phyloP scores from a whole-genome alignment of 1,140 invertebrate species.

The Drosophila rhopaloa region DNA sequence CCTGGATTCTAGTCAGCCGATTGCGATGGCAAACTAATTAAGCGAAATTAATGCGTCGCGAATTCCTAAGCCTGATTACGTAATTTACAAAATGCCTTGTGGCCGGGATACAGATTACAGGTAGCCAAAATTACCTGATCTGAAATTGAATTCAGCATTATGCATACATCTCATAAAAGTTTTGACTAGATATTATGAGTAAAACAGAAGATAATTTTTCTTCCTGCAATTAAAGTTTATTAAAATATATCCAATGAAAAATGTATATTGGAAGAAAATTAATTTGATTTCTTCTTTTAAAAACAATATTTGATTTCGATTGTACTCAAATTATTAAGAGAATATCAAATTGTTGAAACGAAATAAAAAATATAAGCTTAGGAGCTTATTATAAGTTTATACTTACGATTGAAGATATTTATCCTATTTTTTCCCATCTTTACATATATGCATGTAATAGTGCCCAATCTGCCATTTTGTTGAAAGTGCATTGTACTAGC shows the following conservation, averaged over 20 bases:
- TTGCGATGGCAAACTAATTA: conserved; percentile 44
- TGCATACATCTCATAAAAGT: not conserved
- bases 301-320: too few species aligned
- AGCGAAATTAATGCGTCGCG: conserved; percentile 44
- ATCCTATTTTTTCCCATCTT: not conserved
- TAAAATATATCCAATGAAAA: too few species aligned
- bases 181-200: not conserved
- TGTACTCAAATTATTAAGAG: too few species aligned
- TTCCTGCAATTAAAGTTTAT: too few species aligned
- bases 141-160: conserved; percentile 7
- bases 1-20: conserved; percentile 16
- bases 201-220: too few species aligned
- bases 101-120: conserved; percentile 21
- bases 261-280: too few species aligned
- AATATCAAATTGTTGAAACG: too few species aligned
- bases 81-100: conserved; percentile 44
- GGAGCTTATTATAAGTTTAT: too few species aligned
- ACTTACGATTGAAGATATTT: not conserved
- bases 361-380: not conserved
- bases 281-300: too few species aligned
- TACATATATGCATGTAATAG: not conserved
- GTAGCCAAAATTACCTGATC: conserved; percentile 1
- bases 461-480: conserved; percentile 1
- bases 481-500: conserved; percentile 18
- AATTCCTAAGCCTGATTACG: conserved; percentile 33